phyloP scores from a whole-genome alignment of 2,113 vertebrate species.

The Dryoscopus gambensis region DNA sequence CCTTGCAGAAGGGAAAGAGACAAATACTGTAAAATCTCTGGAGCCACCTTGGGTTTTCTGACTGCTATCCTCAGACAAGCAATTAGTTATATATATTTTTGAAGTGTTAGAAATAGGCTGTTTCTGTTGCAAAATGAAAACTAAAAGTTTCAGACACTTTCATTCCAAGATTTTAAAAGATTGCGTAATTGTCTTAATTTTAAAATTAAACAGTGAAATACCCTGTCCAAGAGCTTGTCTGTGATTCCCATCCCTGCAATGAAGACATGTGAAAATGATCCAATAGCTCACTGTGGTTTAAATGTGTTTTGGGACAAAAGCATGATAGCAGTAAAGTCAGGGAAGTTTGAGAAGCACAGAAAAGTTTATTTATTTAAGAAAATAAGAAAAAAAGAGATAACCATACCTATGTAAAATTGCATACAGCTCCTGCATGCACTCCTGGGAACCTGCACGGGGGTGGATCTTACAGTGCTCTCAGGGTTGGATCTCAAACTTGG shows the following conservation, averaged over 20 bases:
- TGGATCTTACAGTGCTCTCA: not conserved
- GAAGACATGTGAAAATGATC: not conserved
- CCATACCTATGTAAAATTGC: not conserved
- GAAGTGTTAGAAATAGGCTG: conserved; percentile 27
- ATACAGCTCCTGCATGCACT: conserved; percentile 2
- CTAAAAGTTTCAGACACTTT: not conserved
- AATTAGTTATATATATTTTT: conserved; percentile 2
- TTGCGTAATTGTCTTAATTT: conserved; percentile 5
- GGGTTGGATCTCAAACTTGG: not conserved
- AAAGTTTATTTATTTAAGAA: conserved; percentile 57
- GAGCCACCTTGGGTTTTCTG: not conserved
- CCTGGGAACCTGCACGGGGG: conserved; percentile 5
- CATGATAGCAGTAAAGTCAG: conserved; percentile 49
- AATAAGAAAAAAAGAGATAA: not conserved
- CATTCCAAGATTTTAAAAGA: conserved; percentile 5
- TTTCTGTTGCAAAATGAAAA: conserved; percentile 51
- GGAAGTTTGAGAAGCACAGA: conserved; percentile 69
- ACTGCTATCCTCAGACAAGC: not conserved
- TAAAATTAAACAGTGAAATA: conserved; percentile 1
- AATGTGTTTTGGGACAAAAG: not conserved
- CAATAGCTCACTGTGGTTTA: not conserved
- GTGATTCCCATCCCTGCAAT: not conserved
- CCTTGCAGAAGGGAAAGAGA: not conserved
- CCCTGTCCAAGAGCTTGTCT: not conserved
- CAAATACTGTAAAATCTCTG: not conserved